Base-by-base conservation (phyloP, 1,140 invertebrate genomes). In the Leptopilina clavipes region DNA sequence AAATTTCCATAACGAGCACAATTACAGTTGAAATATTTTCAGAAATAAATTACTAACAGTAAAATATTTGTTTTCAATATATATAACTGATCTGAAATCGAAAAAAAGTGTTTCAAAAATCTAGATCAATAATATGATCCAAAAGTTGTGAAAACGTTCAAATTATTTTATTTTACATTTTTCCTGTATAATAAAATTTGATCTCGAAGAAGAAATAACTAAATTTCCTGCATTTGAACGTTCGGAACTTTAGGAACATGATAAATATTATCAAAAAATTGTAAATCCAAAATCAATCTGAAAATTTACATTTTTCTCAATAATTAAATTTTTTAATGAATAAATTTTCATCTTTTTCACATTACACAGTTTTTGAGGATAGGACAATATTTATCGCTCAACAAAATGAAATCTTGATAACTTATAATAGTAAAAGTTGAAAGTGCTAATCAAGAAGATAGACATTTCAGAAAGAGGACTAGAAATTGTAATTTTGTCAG, bases 391-490 rank as follows among this genome's bases (percentile, higher is more conserved):
- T 52, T 52, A 52, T 52, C n/a, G 48, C 6, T 17, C 17, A 52
- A 48, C 45, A 48, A 3, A 11, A 48, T 48, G 12, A 48, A 31
- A 31, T 31, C 25, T 31, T 31, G n/a, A n/a, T n/a, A n/a, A n/a
- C n/a, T 31, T 31, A 0, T 48, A n/a, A 6, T n/a, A 52, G 48
- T 52, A 52, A 52, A 52, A 52, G 48, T 52, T 52, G n/a, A 48
- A 48, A 48, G 45, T 48, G 11, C 12, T 48, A 48, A 48, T 48
- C 45, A 48, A 48, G 45, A n/a, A 48, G n/a, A 48, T 12, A 48
- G 12, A n/a, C n/a, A n/a, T 48, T 48, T 48, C 12, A 48, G n/a
- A 48, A 48, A 48, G 45, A 48, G 45, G 45, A n/a, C 45, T 48
- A 48, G 45, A 48, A n/a, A 48, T n/a, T n/a, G 12, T 48, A 48